Evolutionary conservation across 2,888 invertebrate species (phyloP).

Genomic region (Calliopum simillimum): DNA sequence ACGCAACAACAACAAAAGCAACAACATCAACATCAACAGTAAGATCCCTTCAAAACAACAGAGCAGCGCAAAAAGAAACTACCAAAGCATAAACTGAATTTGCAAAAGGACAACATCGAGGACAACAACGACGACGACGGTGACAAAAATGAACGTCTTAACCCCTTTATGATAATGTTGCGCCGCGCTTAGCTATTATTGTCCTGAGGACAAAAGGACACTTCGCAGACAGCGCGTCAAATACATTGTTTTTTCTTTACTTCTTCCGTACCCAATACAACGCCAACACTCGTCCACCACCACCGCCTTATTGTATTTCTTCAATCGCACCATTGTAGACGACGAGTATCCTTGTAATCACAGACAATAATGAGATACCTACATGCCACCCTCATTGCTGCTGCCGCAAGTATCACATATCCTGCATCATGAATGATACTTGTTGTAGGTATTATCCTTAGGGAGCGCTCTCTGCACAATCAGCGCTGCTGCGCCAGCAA

Average conservation of each 20-base stretch:
- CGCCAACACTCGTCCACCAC: neutral
- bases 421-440: conserved; percentile 44
- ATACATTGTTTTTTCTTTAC: conserved; percentile 8
- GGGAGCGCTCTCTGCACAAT: neutral
- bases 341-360: conserved; percentile 47
- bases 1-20: neutral
- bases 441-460: conserved; percentile 8
- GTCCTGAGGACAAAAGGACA: conserved; percentile 61
- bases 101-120: conserved; percentile 57
- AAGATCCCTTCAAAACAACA: conserved; percentile 18
- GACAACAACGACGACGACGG: conserved; percentile 57
- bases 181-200: conserved; percentile 58
- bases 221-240: conserved; percentile 38
- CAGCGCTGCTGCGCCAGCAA: conserved; percentile 7
- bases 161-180: conserved; percentile 63
- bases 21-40: neutral
- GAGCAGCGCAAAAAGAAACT: neutral
- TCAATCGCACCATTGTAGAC: conserved; percentile 24
- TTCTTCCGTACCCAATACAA: neutral
- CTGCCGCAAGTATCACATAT: conserved; percentile 46
- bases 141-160: conserved; percentile 61
- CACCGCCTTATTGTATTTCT: conserved; percentile 13
- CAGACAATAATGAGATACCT: conserved; percentile 53
- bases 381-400: conserved; percentile 41
- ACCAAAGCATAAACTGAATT: conserved; percentile 48